These are phyloP conservation scores for Charaxes varanes DNA, from an alignment of 1,140 invertebrate species.

Conservation along the genomic window DNA sequence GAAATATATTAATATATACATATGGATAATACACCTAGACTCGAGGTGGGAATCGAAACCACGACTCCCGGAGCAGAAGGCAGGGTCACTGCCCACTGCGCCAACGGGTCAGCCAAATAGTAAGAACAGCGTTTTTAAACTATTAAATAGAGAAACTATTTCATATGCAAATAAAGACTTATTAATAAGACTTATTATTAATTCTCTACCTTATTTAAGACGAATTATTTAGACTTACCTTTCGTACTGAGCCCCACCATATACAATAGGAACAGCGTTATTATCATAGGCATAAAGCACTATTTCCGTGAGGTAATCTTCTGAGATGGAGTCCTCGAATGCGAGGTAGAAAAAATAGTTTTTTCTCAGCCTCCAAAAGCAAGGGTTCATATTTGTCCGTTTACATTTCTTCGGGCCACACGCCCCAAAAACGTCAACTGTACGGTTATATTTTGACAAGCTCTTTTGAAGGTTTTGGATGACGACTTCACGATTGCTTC, in stretches of 20 bases:
- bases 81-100: too few species aligned
- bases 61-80: too few species aligned
- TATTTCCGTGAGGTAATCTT: constrained; percentile 78
- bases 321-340: constrained; percentile 78
- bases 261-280: constrained; percentile 72
- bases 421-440: constrained; percentile 79
- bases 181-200: too few species aligned
- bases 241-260: constrained; percentile 54
- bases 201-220: too few species aligned
- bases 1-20: too few species aligned
- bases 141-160: too few species aligned
- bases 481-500: constrained; percentile 75
- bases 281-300: constrained; percentile 69
- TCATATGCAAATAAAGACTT: too few species aligned
- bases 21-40: too few species aligned
- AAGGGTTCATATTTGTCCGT: constrained; percentile 39
- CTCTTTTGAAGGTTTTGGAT: constrained; percentile 74
- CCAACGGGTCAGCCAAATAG: too few species aligned
- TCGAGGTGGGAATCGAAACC: too few species aligned
- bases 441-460: constrained; percentile 52
- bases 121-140: too few species aligned
- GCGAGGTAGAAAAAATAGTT: constrained; percentile 81
- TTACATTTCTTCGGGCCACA: constrained; percentile 71
- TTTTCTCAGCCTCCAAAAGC: constrained; percentile 61
- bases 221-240: constrained; percentile 19